Evolutionary conservation across 2,113 vertebrate species (phyloP).

Genomic region (Sarotherodon lohbergeri): DNA sequence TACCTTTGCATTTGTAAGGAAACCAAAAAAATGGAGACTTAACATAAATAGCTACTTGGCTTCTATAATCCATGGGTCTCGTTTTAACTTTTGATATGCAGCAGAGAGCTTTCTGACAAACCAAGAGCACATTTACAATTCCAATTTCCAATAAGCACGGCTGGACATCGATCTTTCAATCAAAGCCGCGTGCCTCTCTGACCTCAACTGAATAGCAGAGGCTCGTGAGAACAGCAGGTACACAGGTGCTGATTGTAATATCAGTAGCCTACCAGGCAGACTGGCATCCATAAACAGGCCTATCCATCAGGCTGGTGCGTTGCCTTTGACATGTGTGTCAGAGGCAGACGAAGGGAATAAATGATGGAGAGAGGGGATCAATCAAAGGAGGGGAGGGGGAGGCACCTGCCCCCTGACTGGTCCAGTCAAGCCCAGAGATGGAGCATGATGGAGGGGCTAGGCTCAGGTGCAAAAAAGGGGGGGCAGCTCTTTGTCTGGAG

Average conservation of each 20-base stretch:
- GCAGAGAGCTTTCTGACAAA: constrained; percentile 12
- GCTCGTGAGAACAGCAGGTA: constrained; percentile 64
- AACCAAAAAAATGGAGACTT: neutral
- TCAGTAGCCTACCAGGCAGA: constrained; percentile 67
- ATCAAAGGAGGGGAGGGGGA: constrained; percentile 65
- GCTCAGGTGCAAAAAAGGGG: constrained; percentile 67
- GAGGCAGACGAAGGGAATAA: constrained; percentile 66
- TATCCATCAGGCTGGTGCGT: constrained; percentile 72
- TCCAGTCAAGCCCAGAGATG: constrained; percentile 60
- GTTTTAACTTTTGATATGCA: constrained; percentile 20
- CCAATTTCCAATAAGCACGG: constrained; percentile 23
- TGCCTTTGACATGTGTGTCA: constrained; percentile 66
- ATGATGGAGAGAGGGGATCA: constrained; percentile 73
- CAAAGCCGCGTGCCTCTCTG: constrained; percentile 29
- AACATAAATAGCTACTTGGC: neutral
- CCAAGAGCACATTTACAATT: constrained; percentile 52
- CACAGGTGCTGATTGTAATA: constrained; percentile 73
- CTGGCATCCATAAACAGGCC: constrained; percentile 72
- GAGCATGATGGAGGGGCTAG: constrained; percentile 71
- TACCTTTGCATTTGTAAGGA: neutral
- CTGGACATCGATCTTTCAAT: constrained; percentile 62
- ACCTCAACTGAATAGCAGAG: constrained; percentile 55
- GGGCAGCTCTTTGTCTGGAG: constrained; percentile 58
- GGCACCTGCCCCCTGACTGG: constrained; percentile 62
- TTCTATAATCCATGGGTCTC: neutral